A percentile compares a stretch with the other conserved stretches of the same genome.
phyloP scores from a whole-genome alignment of 2,797 vertebrate species.

The Fistularia commersonii region DNA sequence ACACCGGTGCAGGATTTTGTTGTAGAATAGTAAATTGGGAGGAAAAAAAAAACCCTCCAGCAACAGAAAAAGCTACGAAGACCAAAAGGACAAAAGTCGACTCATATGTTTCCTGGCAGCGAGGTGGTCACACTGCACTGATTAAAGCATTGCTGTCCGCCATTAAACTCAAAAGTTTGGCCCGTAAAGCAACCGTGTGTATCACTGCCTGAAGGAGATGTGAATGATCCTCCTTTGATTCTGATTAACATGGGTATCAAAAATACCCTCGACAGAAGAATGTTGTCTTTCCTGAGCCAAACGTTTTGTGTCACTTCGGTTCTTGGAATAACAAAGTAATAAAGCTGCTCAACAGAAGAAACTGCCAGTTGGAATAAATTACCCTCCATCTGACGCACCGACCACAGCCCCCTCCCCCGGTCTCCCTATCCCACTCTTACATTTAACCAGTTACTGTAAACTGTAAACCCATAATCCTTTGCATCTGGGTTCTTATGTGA shows the following conservation, averaged over 20 bases:
- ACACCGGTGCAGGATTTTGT: constrained; percentile 4
- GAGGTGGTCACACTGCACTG: constrained; percentile 13
- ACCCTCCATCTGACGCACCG: constrained; percentile 47
- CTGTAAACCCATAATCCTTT: constrained; percentile 66
- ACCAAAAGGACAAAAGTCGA: constrained; percentile 15
- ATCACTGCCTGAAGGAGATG: constrained; percentile 17
- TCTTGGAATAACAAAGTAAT: constrained; percentile 49
- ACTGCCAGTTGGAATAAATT: constrained; percentile 45
- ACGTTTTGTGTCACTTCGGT: constrained; percentile 26
- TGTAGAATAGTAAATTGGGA: neutral
- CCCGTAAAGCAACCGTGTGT: constrained; percentile 17
- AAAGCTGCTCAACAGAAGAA: constrained; percentile 30
- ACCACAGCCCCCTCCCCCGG: constrained; percentile 44
- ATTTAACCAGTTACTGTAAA: constrained; percentile 71
- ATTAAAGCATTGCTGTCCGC: constrained; percentile 32
- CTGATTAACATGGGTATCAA: constrained; percentile 13
- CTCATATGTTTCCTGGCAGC: constrained; percentile 35
- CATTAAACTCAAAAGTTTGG: constrained; percentile 23
- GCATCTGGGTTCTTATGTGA: constrained; percentile 64
- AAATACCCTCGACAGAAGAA: neutral
- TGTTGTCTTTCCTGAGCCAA: neutral
- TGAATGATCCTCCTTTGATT: constrained; percentile 37
- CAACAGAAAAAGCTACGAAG: constrained; percentile 13
- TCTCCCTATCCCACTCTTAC: constrained; percentile 40
- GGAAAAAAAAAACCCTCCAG: neutral